phyloP scores from a whole-genome alignment of 1,140 invertebrate genomes.

The Adelges cooleyi region DNA sequence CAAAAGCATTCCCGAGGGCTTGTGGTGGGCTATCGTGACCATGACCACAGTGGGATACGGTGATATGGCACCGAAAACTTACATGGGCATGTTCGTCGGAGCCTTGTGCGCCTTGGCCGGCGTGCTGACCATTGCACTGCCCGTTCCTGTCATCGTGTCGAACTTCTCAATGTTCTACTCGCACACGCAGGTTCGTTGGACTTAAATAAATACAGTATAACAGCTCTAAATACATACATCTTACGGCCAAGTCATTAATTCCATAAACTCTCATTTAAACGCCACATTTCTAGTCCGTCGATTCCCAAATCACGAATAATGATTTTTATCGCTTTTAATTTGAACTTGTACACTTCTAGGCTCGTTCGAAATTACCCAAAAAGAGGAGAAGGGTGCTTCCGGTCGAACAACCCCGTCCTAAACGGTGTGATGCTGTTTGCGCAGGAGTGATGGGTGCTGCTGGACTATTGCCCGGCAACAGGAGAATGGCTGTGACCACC shows the following conservation, averaged over 20 bases:
- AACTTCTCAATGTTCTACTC: constrained; percentile 99
- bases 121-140: constrained; percentile 90
- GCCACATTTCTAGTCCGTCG: no score
- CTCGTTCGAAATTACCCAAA: constrained; percentile 90
- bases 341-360: no score
- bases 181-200: constrained; percentile 56
- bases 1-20: constrained; percentile 87
- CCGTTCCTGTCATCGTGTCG: constrained; percentile 95
- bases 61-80: constrained; percentile 89
- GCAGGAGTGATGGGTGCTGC: constrained; percentile 30
- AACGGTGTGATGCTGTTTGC: constrained; percentile 40
- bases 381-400: constrained; percentile 87
- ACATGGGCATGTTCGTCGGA: constrained; percentile 93
- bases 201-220: not conserved
- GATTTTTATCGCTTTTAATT: no score
- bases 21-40: constrained; percentile 98
- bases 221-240: no score
- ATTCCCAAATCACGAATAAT: no score
- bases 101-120: constrained; percentile 90
- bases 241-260: no score
- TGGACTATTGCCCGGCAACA: not conserved
- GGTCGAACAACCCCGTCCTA: constrained; percentile 69
- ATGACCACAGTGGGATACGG: constrained; percentile 99
- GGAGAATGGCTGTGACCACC: not conserved
- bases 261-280: no score